Evolutionary conservation across 2,888 invertebrate genomes (phyloP), one percentile per base, ranked within the genome.

Genomic region (Taenaris catops): DNA sequence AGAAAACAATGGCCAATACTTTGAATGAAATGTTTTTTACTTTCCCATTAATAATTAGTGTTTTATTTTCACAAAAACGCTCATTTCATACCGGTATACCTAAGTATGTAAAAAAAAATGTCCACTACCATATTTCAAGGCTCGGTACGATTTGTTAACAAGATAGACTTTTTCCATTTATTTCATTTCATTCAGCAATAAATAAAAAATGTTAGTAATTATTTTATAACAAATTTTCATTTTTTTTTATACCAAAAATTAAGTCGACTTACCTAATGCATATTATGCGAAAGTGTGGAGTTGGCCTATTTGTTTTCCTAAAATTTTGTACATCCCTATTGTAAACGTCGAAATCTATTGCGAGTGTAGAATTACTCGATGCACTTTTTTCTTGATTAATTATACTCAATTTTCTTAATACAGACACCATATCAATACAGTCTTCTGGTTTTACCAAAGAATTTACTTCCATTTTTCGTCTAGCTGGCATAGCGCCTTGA

Each of bases 341-440:
- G 40, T 80, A 88, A 4, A 87, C 80, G 55, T 88, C 86, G 39
- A 75, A 88, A 53, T 74, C 56, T 20, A 87, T 50, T 6, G 26
- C 48, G 0, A 86, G 49, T 36, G 39, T 53, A 27, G 58, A 52
- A 35, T 64, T 58, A 6, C 43, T 34, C 1, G 39, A 31, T 3
- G 53, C 21, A 5, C 46, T 51, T 32, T 58, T 62, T 34, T 61
- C 55, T 8, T 50, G 56, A 34, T 57, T 48, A 31, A 87, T 72
- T 8, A 87, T 68, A 31, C 68, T 69, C 17, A 87, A 44, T 38
- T 78, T 74, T 5, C 70, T 55, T 11, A 83, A 46, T 0, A 80
- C 61, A 3, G 64, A 46, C 1, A 45, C 43, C 48, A 67, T 60
- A 44, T 80, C 62, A 1, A 56, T 60, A 36, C 64, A 68, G 36